Percentiles rank a stretch among this genome's conserved stretches.
These are phyloP conservation scores for Agelastica alni DNA, from an alignment of 2,888 invertebrate species.

Conservation along the genomic window DNA sequence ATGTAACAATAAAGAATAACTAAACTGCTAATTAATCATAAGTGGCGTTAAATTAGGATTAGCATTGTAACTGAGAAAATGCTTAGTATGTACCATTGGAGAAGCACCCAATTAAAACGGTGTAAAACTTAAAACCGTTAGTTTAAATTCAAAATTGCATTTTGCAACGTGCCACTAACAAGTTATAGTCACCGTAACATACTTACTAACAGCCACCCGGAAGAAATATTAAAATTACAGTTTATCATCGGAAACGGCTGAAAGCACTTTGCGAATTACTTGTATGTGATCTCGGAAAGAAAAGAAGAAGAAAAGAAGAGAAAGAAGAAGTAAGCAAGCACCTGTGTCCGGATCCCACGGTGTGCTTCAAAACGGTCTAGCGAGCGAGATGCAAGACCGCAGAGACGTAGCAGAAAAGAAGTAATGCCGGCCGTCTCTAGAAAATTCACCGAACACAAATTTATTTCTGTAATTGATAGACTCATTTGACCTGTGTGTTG, in stretches of 20 bases:
- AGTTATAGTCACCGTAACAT: not conserved
- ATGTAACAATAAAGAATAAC: no score
- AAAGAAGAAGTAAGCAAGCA: slow-evolving; percentile 34
- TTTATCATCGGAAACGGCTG: slow-evolving; percentile 19
- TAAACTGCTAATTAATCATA: no score
- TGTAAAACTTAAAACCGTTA: no score
- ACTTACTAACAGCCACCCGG: slow-evolving; percentile 5
- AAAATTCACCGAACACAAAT: no score
- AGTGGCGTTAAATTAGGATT: no score
- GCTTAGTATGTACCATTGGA: no score
- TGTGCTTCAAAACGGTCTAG: slow-evolving; percentile 37
- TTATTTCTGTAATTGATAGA: no score
- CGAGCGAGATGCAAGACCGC: slow-evolving; percentile 25
- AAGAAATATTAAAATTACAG: slow-evolving; percentile 17
- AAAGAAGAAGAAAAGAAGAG: slow-evolving; percentile 9
- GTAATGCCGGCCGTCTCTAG: no score
- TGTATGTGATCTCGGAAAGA: slow-evolving; percentile 13
- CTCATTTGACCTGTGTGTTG: no score
- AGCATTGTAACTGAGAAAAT: no score
- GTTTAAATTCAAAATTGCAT: not conserved
- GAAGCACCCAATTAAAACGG: no score
- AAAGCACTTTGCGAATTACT: slow-evolving; percentile 21
- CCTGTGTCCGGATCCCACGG: slow-evolving; percentile 47
- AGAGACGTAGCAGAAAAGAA: not conserved
- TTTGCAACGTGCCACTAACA: not conserved